Evolutionary conservation across 1,140 invertebrate species (phyloP).

Genomic region (Aphelenchoides avenae): DNA sequence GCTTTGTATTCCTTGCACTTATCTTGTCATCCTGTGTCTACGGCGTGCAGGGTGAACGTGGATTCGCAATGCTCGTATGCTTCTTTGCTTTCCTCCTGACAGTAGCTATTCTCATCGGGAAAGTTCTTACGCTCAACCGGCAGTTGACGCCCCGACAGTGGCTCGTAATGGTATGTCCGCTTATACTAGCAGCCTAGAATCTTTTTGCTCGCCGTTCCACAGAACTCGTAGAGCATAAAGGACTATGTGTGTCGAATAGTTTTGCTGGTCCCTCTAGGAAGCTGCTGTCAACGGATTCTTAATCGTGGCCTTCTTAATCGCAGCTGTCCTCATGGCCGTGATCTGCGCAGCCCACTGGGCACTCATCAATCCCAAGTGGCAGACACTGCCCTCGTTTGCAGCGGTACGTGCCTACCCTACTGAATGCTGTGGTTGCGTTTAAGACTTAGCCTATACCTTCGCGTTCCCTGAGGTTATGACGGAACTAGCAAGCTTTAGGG

Average conservation of each 20-base stretch:
- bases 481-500: no score
- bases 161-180: slow-evolving; percentile 15
- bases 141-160: slow-evolving; percentile 7
- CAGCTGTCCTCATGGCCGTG: slow-evolving; percentile 19
- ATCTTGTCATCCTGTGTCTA: slow-evolving; percentile 10
- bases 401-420: slow-evolving; percentile 14
- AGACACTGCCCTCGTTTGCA: slow-evolving; percentile 25
- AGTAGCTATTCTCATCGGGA: slow-evolving; percentile 26
- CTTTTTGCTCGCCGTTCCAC: slow-evolving; percentile 15
- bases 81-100: slow-evolving; percentile 12
- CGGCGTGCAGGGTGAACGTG: slow-evolving; percentile 31
- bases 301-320: slow-evolving; percentile 17
- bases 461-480: no score
- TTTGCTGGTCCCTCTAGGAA: slow-evolving; percentile 15
- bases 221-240: no score
- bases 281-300: slow-evolving; percentile 16
- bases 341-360: slow-evolving; percentile 19
- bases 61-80: slow-evolving; percentile 25
- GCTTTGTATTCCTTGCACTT: slow-evolving; percentile 25
- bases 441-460: no score
- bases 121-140: slow-evolving; percentile 26
- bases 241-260: no score
- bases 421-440: no score
- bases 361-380: slow-evolving; percentile 27
- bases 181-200: background rate